These are phyloP conservation scores for Murina feae DNA, from an alignment of 2,113 vertebrate species.

Conservation along the genomic window DNA sequence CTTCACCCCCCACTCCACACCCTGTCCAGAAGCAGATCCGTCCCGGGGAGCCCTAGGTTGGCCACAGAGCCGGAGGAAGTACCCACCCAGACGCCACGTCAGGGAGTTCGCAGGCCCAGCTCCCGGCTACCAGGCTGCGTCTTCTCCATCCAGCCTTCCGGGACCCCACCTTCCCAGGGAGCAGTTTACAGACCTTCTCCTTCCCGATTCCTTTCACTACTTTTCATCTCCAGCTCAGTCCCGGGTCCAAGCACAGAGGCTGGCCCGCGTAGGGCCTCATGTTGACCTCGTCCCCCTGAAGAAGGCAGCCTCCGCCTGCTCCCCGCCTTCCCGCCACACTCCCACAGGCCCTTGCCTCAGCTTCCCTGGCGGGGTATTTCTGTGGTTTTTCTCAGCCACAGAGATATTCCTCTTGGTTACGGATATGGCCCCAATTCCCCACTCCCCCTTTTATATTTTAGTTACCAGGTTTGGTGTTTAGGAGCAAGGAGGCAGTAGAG, in stretches of 20 bases:
- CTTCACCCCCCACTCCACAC: accelerated
- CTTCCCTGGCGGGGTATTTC: not conserved
- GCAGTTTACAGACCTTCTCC: not conserved
- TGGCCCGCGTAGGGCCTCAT: not conserved
- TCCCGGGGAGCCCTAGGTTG: not conserved
- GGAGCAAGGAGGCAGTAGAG: not conserved
- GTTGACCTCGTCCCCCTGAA: too few species aligned
- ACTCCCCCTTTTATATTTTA: not conserved
- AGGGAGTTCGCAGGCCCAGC: not conserved
- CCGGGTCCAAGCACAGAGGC: not conserved
- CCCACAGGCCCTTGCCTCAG: not conserved
- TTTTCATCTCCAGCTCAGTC: not conserved
- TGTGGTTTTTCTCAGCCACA: not conserved
- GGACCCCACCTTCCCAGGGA: not conserved
- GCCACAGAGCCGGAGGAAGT: too few species aligned
- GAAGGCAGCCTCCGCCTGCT: too few species aligned
- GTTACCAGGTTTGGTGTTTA: not conserved
- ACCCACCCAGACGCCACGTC: not conserved
- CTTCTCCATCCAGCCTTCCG: not conserved
- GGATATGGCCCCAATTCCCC: not conserved
- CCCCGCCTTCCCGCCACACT: too few species aligned
- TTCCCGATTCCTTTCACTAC: not conserved
- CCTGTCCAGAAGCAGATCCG: not conserved
- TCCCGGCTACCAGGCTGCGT: not conserved
- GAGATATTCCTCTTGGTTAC: not conserved